Percentiles rank a stretch among this genome's conserved stretches.
phyloP scores from a whole-genome alignment of 2,888 invertebrate species.

The Ethmia dodecea region DNA sequence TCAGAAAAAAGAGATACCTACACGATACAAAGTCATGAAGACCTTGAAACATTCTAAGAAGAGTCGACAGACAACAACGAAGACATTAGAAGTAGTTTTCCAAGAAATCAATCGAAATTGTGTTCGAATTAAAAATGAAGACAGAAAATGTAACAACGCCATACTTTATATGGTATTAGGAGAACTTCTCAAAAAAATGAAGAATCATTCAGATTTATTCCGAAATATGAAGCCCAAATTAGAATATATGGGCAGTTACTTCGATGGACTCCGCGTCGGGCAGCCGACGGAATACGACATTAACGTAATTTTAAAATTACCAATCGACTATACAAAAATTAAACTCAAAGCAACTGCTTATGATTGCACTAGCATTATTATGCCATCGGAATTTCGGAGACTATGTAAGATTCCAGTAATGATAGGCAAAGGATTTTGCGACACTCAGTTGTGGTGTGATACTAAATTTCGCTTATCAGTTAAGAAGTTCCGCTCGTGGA shows the following conservation, averaged over 20 bases:
- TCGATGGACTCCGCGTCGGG: constrained; percentile 48
- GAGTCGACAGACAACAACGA: too few species aligned
- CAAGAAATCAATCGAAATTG: constrained; percentile 35
- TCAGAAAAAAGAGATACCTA: too few species aligned
- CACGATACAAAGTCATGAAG: too few species aligned
- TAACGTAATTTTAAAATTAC: constrained; percentile 42
- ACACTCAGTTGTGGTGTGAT: constrained; percentile 47
- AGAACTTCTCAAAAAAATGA: constrained; percentile 37
- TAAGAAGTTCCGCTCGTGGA: constrained; percentile 39
- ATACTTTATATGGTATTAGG: constrained; percentile 38
- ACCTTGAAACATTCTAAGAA: too few species aligned
- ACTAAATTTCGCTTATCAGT: constrained; percentile 32
- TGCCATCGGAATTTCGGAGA: constrained; percentile 52
- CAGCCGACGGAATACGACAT: constrained; percentile 51
- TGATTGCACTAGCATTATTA: constrained; percentile 37
- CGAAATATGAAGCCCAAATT: constrained; percentile 42
- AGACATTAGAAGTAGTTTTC: constrained; percentile 34
- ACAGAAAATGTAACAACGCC: constrained; percentile 36
- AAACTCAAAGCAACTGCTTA: constrained; percentile 28
- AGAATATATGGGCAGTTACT: constrained; percentile 51
- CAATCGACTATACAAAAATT: constrained; percentile 42
- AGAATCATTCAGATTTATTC: constrained; percentile 34
- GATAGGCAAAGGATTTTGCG: constrained; percentile 36
- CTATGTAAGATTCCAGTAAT: constrained; percentile 33
- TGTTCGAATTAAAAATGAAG: constrained; percentile 37